phyloP scores from a whole-genome alignment of 2,797 vertebrate species.

The Falco naumanni region DNA sequence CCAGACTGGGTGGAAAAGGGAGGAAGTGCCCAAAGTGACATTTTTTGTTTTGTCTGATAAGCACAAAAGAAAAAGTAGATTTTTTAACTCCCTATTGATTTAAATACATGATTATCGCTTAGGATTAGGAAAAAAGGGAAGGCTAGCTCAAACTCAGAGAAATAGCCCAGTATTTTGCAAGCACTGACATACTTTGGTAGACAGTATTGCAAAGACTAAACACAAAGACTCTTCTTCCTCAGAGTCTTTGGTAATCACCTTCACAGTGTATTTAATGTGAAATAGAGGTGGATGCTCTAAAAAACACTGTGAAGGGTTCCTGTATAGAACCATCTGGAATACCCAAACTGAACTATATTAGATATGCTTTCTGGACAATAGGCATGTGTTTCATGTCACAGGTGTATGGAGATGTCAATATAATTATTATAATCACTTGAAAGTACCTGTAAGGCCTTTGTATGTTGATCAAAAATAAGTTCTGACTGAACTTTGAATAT shows the following conservation, averaged over 20 bases:
- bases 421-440: constrained; percentile 5
- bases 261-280: background rate
- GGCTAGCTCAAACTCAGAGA: background rate
- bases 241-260: background rate
- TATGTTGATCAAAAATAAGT: constrained; percentile 39
- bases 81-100: background rate
- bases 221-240: background rate
- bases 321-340: background rate
- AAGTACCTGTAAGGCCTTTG: constrained; percentile 4
- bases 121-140: background rate
- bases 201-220: background rate
- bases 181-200: background rate
- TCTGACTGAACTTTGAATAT: constrained; percentile 3
- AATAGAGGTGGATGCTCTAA: background rate
- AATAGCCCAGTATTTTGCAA: background rate
- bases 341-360: constrained; percentile 15
- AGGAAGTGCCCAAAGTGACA: background rate
- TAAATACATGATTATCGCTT: background rate
- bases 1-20: background rate
- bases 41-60: background rate
- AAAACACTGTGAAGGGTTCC: background rate
- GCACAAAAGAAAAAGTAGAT: background rate
- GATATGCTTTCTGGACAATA: background rate
- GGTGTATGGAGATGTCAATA: background rate
- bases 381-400: background rate